These are phyloP conservation scores for Leptopilina syphax DNA, from an alignment of 2,888 invertebrate genomes.

Conservation along the genomic window DNA sequence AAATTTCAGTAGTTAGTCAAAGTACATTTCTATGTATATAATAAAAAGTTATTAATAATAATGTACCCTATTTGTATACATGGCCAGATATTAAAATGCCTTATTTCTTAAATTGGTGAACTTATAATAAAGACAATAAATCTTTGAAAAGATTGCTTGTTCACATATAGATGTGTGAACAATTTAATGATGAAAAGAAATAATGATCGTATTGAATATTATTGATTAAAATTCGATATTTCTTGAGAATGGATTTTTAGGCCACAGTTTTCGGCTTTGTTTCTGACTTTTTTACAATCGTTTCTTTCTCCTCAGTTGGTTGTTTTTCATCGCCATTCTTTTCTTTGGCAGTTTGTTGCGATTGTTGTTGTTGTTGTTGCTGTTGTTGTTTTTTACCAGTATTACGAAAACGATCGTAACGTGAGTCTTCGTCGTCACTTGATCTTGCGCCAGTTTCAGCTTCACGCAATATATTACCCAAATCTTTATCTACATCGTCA, in stretches of 20 bases:
- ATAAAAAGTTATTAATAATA: too few relatives aligned
- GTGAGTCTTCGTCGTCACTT: slow-evolving; percentile 83
- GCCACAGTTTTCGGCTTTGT: slow-evolving; percentile 51
- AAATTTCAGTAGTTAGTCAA: too few relatives aligned
- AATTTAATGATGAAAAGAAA: too few relatives aligned
- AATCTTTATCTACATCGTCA: slow-evolving; percentile 90
- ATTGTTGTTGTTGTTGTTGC: too few relatives aligned
- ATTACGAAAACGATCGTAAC: slow-evolving; percentile 83
- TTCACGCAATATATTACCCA: slow-evolving; percentile 84
- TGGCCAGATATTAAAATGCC: too few relatives aligned
- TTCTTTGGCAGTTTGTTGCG: slow-evolving; percentile 70
- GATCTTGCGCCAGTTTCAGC: slow-evolving; percentile 81
- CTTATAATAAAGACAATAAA: too few relatives aligned
- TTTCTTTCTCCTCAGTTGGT: slow-evolving; percentile 72
- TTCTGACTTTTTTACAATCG: slow-evolving; percentile 68
- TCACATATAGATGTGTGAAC: too few relatives aligned
- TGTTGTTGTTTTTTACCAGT: slow-evolving; percentile 79
- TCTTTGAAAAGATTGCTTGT: too few relatives aligned
- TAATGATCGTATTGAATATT: not conserved
- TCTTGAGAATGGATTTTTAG: not conserved
- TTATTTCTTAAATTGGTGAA: too few relatives aligned
- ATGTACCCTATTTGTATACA: too few relatives aligned
- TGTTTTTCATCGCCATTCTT: slow-evolving; percentile 76
- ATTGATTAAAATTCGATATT: not conserved
- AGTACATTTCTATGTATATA: too few relatives aligned